phyloP scores from a whole-genome alignment of 2,888 invertebrate genomes.

The Drosophila flavopinicola region DNA sequence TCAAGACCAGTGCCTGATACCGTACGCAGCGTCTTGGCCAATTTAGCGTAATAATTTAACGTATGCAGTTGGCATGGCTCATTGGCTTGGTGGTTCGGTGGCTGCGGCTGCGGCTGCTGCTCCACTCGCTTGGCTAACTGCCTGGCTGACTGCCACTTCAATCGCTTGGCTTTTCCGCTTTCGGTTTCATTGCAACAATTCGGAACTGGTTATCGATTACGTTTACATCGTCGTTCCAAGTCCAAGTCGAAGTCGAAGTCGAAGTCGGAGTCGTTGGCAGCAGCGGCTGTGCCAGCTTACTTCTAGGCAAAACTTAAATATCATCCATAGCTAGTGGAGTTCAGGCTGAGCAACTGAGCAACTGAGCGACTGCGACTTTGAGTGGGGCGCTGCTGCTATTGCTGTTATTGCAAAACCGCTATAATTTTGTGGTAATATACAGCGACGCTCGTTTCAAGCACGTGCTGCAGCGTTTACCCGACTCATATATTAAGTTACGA shows the following conservation, averaged over 20 bases:
- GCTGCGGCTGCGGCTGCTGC: slow-evolving; percentile 23
- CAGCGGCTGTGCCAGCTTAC: slow-evolving; percentile 22
- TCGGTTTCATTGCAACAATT: slow-evolving; percentile 81
- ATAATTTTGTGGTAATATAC: slow-evolving; percentile 78
- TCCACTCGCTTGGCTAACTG: slow-evolving; percentile 47
- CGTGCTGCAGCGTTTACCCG: slow-evolving; percentile 73
- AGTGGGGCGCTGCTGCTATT: slow-evolving; percentile 61
- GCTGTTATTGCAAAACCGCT: slow-evolving; percentile 76
- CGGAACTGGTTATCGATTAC: slow-evolving; percentile 81
- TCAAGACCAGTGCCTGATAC: slow-evolving; percentile 29
- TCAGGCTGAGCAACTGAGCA: slow-evolving; percentile 2
- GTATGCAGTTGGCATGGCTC: slow-evolving; percentile 72
- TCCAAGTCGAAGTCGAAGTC: slow-evolving; percentile 25
- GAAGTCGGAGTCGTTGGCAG: slow-evolving; percentile 24
- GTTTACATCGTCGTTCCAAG: slow-evolving; percentile 53
- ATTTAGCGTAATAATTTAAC: slow-evolving; percentile 75
- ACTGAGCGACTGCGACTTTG: slow-evolving; percentile 35
- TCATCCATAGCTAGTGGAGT: slow-evolving; percentile 55
- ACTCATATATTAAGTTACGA: slow-evolving; percentile 72
- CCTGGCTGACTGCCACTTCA: slow-evolving; percentile 49
- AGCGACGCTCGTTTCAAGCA: slow-evolving; percentile 74
- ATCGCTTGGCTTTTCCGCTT: slow-evolving; percentile 76
- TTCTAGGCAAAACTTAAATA: slow-evolving; percentile 75
- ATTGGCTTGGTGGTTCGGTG: slow-evolving; percentile 45
- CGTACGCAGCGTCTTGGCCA: slow-evolving; percentile 58